phyloP scores from a whole-genome alignment of 2,888 invertebrate species.

The Sinelater perroti region DNA sequence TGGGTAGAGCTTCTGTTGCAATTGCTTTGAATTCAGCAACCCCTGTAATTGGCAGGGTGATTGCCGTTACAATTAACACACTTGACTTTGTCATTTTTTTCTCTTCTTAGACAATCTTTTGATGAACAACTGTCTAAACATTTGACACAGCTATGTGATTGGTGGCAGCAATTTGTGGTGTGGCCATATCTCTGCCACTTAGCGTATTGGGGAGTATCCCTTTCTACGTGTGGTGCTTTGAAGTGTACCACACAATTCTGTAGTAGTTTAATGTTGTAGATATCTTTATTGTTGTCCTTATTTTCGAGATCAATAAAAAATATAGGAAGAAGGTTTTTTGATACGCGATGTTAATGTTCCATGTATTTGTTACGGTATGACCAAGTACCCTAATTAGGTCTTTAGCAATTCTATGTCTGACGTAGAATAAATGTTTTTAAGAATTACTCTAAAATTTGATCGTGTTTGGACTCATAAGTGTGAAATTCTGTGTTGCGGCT shows the following conservation, averaged over 20 bases:
- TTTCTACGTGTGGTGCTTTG: neutral
- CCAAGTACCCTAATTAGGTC: too few relatives aligned
- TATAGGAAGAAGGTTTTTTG: too few relatives aligned
- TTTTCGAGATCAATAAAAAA: neutral
- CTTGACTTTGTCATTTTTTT: neutral
- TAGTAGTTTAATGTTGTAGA: neutral
- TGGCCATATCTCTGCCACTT: too few relatives aligned
- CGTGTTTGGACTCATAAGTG: too few relatives aligned
- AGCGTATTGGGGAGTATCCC: neutral
- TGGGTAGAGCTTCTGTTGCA: conserved; percentile 1
- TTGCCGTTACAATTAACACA: neutral
- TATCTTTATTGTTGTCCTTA: conserved; percentile 3
- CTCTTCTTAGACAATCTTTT: conserved; percentile 9
- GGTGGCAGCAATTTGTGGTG: neutral
- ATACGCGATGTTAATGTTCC: too few relatives aligned
- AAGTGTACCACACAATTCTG: neutral
- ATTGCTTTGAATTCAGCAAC: neutral
- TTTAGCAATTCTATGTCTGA: too few relatives aligned
- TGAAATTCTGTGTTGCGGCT: too few relatives aligned
- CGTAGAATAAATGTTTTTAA: neutral
- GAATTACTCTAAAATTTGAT: neutral
- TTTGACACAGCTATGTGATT: neutral
- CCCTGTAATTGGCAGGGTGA: too few relatives aligned
- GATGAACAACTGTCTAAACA: neutral
- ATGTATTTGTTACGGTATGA: neutral